A percentile compares a stretch with the other conserved stretches of the same genome.
Conservation (phyloP, 1,140 invertebrate species). For the Sinonovacula constricta region DNA sequence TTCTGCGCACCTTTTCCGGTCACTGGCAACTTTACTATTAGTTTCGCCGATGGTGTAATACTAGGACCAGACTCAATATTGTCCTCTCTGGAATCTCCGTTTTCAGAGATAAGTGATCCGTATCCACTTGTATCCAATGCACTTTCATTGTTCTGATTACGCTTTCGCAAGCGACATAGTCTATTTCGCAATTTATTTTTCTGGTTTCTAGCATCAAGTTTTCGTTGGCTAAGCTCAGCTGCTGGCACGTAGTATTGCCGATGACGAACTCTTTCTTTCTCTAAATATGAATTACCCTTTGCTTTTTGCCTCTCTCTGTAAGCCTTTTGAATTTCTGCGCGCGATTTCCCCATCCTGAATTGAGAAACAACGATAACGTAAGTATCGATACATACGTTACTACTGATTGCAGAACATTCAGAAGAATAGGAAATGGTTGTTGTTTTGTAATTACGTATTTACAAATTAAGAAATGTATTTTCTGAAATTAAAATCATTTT, state of each 20-base stretch:
- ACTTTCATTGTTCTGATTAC: background rate
- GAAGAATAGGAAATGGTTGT: too few species aligned
- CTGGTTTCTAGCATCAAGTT: background rate
- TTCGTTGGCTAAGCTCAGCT: slow-evolving; percentile 7
- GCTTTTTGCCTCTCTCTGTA: slow-evolving; percentile 32
- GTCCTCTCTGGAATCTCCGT: background rate
- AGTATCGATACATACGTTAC: background rate
- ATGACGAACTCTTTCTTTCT: slow-evolving; percentile 16
- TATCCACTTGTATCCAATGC: slow-evolving; percentile 16
- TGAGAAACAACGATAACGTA: background rate
- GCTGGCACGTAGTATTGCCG: background rate
- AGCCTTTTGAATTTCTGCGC: slow-evolving; percentile 33
- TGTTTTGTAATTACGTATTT: too few species aligned
- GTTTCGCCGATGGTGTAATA: too few species aligned
- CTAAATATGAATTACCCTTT: slow-evolving; percentile 11
- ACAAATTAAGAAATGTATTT: too few species aligned
- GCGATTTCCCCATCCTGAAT: slow-evolving; percentile 21
- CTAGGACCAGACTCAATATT: background rate
- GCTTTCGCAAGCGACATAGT: slow-evolving; percentile 15
- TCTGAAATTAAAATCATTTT: too few species aligned
- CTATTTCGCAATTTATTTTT: too few species aligned
- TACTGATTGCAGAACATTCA: too few species aligned
- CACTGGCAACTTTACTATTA: slow-evolving; percentile 11
- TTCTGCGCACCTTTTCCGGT: background rate
- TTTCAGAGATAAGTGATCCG: background rate